These are phyloP conservation scores for Drosophila borealis DNA, from an alignment of 2,888 invertebrate species.

Conservation along the genomic window DNA sequence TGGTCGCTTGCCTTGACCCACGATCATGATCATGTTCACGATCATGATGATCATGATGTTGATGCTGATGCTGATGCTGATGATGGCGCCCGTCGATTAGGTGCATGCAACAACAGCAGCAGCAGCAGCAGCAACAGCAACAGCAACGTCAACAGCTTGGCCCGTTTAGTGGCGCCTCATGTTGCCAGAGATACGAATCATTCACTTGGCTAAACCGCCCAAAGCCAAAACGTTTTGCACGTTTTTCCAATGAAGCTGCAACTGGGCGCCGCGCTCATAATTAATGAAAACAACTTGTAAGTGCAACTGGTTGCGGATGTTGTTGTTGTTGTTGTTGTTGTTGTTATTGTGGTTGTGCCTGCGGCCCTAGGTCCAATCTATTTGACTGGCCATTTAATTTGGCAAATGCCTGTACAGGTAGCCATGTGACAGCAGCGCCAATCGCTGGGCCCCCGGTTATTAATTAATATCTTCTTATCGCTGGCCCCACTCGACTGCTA, in stretches of 20 bases:
- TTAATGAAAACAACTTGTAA: conserved; percentile 69
- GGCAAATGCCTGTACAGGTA: conserved; percentile 44
- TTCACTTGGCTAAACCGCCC: conserved; percentile 72
- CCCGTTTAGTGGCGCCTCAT: conserved; percentile 67
- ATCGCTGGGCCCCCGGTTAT: conserved; percentile 53
- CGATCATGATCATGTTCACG: conserved; percentile 38
- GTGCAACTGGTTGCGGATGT: conserved; percentile 41
- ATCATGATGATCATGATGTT: conserved; percentile 14
- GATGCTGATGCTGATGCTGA: conserved; percentile 36
- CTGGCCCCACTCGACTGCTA: conserved; percentile 57
- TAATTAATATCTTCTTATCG: conserved; percentile 78
- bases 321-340: conserved; percentile 10
- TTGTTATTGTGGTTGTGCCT: conserved; percentile 14
- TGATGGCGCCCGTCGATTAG: conserved; percentile 77
- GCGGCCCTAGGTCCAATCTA: conserved; percentile 24
- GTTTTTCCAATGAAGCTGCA: conserved; percentile 77
- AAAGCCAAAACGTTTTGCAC: conserved; percentile 73
- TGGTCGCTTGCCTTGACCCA: conserved; percentile 67
- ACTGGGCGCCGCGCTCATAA: conserved; percentile 65
- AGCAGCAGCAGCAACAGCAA: conserved; percentile 35
- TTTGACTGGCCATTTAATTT: conserved; percentile 54
- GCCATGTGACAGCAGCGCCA: conserved; percentile 66
- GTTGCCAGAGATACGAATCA: conserved; percentile 67
- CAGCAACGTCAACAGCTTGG: conserved; percentile 40
- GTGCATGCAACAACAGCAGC: conserved; percentile 67